These are phyloP conservation scores for Lytechinus pictus DNA, from an alignment of 35 echinoderm and acorn worm species.

Conservation along the genomic window DNA sequence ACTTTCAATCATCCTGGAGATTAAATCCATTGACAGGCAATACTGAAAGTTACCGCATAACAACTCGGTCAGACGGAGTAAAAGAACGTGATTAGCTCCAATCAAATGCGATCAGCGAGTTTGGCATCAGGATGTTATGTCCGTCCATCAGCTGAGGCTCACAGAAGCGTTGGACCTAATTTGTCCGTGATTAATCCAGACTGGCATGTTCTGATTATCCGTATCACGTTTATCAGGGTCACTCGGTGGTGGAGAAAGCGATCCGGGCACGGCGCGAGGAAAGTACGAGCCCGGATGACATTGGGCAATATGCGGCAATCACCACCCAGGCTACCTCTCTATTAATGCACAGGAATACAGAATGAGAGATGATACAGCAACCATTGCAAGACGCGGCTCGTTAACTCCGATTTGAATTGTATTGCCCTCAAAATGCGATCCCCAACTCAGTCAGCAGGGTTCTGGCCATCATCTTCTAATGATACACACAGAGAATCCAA, in stretches of 20 bases:
- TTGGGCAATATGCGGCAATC: neutral
- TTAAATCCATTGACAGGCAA: neutral
- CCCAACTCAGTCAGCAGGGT: neutral
- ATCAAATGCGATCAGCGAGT: neutral
- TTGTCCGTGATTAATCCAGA: neutral
- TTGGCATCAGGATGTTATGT: neutral
- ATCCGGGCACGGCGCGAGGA: neutral
- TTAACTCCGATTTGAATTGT: neutral
- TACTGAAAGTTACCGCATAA: neutral
- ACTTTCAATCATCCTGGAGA: neutral
- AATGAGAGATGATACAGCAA: neutral
- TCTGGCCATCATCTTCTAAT: neutral
- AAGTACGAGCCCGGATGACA: neutral
- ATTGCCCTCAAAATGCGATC: neutral
- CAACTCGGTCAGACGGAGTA: neutral
- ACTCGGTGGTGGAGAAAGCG: neutral
- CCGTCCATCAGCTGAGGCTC: neutral
- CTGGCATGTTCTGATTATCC: neutral
- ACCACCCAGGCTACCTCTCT: neutral
- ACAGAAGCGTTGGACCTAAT: neutral
- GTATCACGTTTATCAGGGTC: conserved; percentile 1
- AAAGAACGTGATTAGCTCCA: neutral
- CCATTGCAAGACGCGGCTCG: neutral
- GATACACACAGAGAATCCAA: neutral
- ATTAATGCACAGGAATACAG: neutral